Conservation (phyloP, 2,888 invertebrate genomes). For the Himalopsyche tibetana region DNA sequence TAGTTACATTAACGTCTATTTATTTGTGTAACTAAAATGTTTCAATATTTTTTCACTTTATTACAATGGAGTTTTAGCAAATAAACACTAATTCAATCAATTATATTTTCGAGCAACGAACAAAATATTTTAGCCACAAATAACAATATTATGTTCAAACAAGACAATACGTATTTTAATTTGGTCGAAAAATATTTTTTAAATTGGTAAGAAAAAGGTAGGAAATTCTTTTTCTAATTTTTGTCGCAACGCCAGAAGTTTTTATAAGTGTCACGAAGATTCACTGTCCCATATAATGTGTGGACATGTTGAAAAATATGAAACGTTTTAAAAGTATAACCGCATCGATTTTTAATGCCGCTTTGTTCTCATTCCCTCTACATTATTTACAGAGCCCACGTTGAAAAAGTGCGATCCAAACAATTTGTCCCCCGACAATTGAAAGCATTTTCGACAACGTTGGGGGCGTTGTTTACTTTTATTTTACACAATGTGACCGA, state of each 20-base stretch:
- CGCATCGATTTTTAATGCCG: conserved; percentile 40
- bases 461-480: neutral
- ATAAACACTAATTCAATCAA: too few relatives aligned
- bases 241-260: neutral
- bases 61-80: too few relatives aligned
- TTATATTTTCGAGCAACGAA: too few relatives aligned
- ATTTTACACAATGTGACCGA: neutral
- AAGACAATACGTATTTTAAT: too few relatives aligned
- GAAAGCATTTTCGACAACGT: neutral
- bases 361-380: neutral
- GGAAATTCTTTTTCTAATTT: too few relatives aligned
- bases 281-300: neutral
- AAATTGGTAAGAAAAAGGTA: too few relatives aligned
- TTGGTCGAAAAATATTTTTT: too few relatives aligned
- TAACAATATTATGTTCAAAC: too few relatives aligned
- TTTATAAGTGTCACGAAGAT: conserved; percentile 25
- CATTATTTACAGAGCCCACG: conserved; percentile 29
- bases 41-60: too few relatives aligned
- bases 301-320: conserved; percentile 16
- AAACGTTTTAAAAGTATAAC: conserved; percentile 16
- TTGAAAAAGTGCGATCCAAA: conserved; percentile 7
- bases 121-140: too few relatives aligned
- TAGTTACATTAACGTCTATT: too few relatives aligned
- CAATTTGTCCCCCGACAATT: conserved; percentile 25
- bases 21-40: too few relatives aligned